A percentile compares a stretch with the other conserved stretches of the same genome.
These are phyloP conservation scores for Strigamia maritima DNA, from an alignment of 2,888 invertebrate genomes.

Conservation along the genomic window DNA sequence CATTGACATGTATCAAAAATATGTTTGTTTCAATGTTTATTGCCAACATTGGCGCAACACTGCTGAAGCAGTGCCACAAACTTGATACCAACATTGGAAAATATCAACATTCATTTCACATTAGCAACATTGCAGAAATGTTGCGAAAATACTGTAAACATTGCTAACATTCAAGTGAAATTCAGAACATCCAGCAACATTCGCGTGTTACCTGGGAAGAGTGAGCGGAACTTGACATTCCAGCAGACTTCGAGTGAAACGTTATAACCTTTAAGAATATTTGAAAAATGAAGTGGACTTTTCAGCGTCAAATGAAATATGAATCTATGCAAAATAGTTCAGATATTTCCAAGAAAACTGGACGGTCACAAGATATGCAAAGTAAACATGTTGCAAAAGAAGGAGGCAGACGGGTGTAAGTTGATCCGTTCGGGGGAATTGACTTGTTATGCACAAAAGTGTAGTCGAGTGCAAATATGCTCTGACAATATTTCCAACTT, in stretches of 20 bases:
- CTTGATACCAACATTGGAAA: no score
- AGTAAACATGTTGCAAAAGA: neutral
- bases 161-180: no score
- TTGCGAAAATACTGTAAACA: no score
- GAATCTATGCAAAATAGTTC: neutral
- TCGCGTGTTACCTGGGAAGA: no score
- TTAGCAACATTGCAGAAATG: no score
- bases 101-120: no score
- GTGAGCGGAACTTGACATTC: neutral
- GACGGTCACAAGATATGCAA: neutral
- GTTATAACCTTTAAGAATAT: neutral
- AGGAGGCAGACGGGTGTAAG: neutral
- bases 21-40: no score
- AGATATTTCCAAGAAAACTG: neutral
- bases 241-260: neutral
- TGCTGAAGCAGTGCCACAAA: no score
- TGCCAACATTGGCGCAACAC: no score
- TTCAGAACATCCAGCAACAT: no score
- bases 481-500: slow-evolving; percentile 4
- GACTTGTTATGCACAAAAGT: slow-evolving; percentile 4
- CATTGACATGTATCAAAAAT: no score
- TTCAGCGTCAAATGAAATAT: neutral
- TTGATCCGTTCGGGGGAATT: slow-evolving; percentile 4
- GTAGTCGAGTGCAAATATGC: neutral
- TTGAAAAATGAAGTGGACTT: neutral